A percentile compares a stretch with the other conserved stretches of the same genome.
Conservation (phyloP, 2,113 vertebrate species). For the Daubentonia madagascariensis region DNA sequence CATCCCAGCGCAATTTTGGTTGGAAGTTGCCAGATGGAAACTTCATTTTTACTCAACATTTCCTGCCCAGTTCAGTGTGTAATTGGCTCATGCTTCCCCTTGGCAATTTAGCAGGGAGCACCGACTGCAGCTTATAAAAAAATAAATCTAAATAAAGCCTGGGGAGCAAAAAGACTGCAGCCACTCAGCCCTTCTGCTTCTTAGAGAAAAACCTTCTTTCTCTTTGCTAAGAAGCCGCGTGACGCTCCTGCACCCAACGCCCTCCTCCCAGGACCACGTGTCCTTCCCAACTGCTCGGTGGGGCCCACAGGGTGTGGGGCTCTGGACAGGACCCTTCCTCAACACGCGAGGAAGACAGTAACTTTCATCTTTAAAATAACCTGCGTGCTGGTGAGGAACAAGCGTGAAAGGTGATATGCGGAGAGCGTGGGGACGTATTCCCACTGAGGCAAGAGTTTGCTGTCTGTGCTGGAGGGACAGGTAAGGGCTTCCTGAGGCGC, state of each 20-base stretch:
- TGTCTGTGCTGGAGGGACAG: rapidly evolving
- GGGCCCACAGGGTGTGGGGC: neutral
- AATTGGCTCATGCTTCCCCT: conserved; percentile 5
- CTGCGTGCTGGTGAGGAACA: neutral
- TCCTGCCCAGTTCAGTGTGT: conserved; percentile 52
- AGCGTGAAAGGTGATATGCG: too few species aligned
- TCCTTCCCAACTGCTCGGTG: rapidly evolving
- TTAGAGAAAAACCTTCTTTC: neutral
- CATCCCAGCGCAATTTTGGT: neutral
- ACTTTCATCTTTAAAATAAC: neutral
- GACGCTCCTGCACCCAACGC: neutral
- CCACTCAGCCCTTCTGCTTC: neutral
- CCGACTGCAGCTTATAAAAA: neutral
- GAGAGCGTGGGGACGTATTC: rapidly evolving
- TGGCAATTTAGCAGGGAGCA: rapidly evolving
- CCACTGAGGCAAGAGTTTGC: rapidly evolving
- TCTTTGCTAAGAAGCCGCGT: neutral
- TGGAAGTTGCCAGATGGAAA: conserved; percentile 48
- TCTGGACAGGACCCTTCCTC: neutral
- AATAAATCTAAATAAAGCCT: neutral
- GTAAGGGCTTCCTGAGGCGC: neutral
- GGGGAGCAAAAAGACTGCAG: neutral
- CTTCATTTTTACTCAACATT: conserved; percentile 51
- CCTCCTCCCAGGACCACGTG: neutral
- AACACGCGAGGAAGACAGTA: neutral